These are phyloP conservation scores for Odontomachus brunneus DNA, from an alignment of 1,140 invertebrate genomes.

Conservation along the genomic window DNA sequence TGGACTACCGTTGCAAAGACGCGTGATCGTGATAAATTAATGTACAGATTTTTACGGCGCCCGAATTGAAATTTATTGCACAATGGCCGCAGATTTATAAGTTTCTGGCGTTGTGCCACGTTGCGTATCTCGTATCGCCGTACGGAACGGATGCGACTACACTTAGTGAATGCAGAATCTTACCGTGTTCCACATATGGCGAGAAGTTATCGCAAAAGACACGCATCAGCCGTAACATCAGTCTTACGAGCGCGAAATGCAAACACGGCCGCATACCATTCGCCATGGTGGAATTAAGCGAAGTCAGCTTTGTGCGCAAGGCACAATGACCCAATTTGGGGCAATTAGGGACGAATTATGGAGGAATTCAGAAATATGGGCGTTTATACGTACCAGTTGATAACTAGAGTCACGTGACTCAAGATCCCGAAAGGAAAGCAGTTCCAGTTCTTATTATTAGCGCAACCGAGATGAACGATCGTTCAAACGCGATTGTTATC, in stretches of 20 bases:
- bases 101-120: background rate
- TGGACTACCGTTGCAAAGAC: slow-evolving; percentile 24
- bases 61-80: slow-evolving; percentile 52
- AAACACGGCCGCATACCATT: slow-evolving; percentile 32
- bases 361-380: slow-evolving; percentile 61
- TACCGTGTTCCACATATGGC: background rate
- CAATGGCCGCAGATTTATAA: slow-evolving; percentile 32
- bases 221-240: slow-evolving; percentile 22
- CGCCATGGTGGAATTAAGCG: slow-evolving; percentile 47
- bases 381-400: no score
- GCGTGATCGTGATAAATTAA: slow-evolving; percentile 55
- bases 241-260: slow-evolving; percentile 29
- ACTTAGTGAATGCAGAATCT: background rate
- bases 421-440: background rate
- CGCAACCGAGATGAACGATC: background rate
- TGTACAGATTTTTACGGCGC: slow-evolving; percentile 20
- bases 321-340: slow-evolving; percentile 65
- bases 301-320: slow-evolving; percentile 19
- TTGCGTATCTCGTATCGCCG: slow-evolving; percentile 7
- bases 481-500: slow-evolving; percentile 11
- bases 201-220: slow-evolving; percentile 34
- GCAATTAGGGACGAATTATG: slow-evolving; percentile 68
- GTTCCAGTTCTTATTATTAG: background rate
- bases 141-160: background rate
- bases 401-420: no score